These are phyloP conservation scores for Halcyon badia DNA, from an alignment of 2,797 vertebrate genomes.

Conservation along the genomic window DNA sequence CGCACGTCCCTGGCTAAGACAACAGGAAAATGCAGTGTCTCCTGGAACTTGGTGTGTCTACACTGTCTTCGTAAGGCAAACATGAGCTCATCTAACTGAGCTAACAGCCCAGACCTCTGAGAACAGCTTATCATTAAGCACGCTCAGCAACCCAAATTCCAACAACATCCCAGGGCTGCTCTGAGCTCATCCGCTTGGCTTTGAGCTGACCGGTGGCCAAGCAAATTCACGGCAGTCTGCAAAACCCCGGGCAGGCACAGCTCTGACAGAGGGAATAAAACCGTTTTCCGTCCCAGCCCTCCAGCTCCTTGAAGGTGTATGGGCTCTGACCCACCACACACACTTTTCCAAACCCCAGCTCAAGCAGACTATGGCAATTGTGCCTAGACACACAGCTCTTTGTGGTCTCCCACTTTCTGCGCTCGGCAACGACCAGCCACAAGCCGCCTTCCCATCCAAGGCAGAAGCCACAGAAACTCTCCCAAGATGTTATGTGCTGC, in stretches of 20 bases:
- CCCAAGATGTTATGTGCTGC: background rate
- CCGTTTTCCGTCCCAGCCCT: background rate
- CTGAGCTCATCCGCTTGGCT: background rate
- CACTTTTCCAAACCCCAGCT: background rate
- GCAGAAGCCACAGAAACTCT: slow-evolving; percentile 15
- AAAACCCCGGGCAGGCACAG: rapidly evolving
- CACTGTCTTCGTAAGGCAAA: background rate
- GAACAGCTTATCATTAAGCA: background rate
- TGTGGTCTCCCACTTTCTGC: slow-evolving; percentile 7
- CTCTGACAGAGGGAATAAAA: background rate
- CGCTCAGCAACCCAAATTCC: background rate
- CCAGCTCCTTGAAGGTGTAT: background rate
- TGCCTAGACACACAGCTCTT: background rate
- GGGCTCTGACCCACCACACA: background rate
- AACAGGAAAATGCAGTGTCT: background rate
- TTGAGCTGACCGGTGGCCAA: background rate
- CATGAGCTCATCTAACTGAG: slow-evolving; percentile 22
- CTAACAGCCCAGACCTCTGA: slow-evolving; percentile 2
- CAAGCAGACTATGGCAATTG: background rate
- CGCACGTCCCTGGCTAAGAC: background rate
- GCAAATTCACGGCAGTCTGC: background rate
- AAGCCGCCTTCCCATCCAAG: background rate
- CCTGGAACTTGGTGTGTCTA: background rate
- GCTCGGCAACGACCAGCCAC: background rate
- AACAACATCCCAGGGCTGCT: background rate